Evolutionary conservation across 2,888 invertebrate species (phyloP).

Genomic region (Zygothrica quintamaculata): DNA sequence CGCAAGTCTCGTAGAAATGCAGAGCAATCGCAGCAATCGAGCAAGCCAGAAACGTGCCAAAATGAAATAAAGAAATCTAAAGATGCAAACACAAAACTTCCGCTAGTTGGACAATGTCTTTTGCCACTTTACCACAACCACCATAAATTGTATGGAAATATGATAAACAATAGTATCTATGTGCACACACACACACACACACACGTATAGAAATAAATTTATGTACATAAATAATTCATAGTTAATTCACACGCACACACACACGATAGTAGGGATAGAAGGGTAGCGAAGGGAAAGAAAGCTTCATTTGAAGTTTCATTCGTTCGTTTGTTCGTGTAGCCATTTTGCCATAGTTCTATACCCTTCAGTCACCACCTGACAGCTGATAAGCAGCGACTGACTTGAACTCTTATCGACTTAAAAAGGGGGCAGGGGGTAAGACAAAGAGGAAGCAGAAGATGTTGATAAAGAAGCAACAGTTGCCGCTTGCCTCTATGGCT

Average conservation of each 20-base stretch:
- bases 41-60: conserved; percentile 41
- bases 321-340: background rate
- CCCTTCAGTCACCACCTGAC: conserved; percentile 2
- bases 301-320: conserved; percentile 15
- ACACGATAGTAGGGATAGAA: conserved; percentile 12
- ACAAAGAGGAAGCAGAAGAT: background rate
- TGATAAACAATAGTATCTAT: background rate
- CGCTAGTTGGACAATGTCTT: conserved; percentile 12
- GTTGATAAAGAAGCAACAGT: background rate
- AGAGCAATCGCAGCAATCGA: conserved; percentile 16
- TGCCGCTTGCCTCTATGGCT: no score
- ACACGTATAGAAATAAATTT: conserved; percentile 6
- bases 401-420: conserved; percentile 17
- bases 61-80: conserved; percentile 26
- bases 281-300: no score
- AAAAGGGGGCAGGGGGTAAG: no score
- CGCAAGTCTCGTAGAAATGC: conserved; percentile 34
- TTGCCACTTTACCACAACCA: no score
- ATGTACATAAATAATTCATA: no score
- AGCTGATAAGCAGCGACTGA: conserved; percentile 11
- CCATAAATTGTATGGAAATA: no score
- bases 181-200: background rate
- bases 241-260: background rate
- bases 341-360: background rate
- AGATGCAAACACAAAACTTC: conserved; percentile 24